Evolutionary conservation across 2,113 vertebrate genomes (phyloP).

Genomic region (Vimba vimba): DNA sequence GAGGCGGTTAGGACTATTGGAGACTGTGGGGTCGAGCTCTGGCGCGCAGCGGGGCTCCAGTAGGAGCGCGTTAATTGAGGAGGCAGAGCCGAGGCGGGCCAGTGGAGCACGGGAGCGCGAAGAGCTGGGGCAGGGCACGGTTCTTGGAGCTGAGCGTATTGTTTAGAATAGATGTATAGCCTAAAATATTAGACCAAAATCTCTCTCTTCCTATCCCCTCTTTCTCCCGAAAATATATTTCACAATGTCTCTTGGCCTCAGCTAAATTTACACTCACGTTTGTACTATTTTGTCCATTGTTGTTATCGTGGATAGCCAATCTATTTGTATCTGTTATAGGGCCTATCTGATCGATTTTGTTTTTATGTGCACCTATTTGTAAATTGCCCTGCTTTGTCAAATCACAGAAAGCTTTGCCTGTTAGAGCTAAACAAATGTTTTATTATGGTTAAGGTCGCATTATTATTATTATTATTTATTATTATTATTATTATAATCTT

Average conservation of each 20-base stretch:
- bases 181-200: conserved; percentile 47
- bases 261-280: not conserved
- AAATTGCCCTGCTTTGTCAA: not conserved
- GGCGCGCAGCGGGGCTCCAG: conserved; percentile 62
- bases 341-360: not conserved
- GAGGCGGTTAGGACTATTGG: conserved; percentile 67
- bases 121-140: conserved; percentile 49
- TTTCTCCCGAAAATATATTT: conserved; percentile 20
- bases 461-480: not conserved
- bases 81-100: conserved; percentile 59
- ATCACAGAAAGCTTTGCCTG: not conserved
- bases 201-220: conserved; percentile 37
- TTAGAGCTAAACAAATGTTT: not conserved
- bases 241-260: not conserved
- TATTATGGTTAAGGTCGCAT: not conserved
- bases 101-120: conserved; percentile 45
- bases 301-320: not conserved
- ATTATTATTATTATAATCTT: not conserved
- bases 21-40: conserved; percentile 60
- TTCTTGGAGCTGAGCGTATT: conserved; percentile 49
- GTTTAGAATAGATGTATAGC: conserved; percentile 40
- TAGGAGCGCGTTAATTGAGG: conserved; percentile 67
- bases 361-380: not conserved
- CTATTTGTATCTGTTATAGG: not conserved
- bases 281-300: not conserved